Evolutionary conservation across 2,888 invertebrate species (phyloP).

Genomic region (Rhagium mordax): DNA sequence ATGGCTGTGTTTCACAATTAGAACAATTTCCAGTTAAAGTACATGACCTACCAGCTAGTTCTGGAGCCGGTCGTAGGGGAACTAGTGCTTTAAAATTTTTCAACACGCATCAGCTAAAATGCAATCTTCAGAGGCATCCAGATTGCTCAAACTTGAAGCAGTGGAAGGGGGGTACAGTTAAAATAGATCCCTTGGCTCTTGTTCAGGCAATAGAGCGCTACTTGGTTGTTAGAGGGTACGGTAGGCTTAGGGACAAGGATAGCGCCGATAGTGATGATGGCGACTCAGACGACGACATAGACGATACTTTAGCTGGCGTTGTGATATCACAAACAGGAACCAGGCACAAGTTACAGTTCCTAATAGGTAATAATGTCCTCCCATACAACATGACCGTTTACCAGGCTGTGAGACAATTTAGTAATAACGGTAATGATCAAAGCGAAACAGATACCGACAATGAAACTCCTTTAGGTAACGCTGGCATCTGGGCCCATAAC

Average conservation of each 20-base stretch:
- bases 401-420: constrained; percentile 97
- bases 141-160: constrained; percentile 94
- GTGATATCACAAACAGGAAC: constrained; percentile 81
- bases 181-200: constrained; percentile 97
- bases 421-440: constrained; percentile 86
- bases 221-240: constrained; percentile 94
- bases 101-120: constrained; percentile 99
- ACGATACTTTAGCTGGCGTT: constrained; percentile 88
- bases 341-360: constrained; percentile 95
- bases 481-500: constrained; percentile 98
- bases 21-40: constrained; percentile 99
- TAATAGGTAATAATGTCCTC: constrained; percentile 94
- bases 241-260: constrained; percentile 81
- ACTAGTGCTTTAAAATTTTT: constrained; percentile 97
- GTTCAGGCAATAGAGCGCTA: constrained; percentile 99
- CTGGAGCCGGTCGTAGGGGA: constrained; percentile 82
- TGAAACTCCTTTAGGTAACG: constrained; percentile 88
- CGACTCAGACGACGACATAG: constrained; percentile 95
- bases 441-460: constrained; percentile 92
- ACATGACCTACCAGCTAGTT: constrained; percentile 91
- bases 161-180: constrained; percentile 99
- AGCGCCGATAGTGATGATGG: constrained; percentile 91
- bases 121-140: constrained; percentile 98
- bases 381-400: constrained; percentile 99
- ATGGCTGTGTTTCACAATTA: constrained; percentile 96